Base-by-base conservation (phyloP, 2,797 vertebrate genomes). In the Microctenopoma steveboyesi region DNA sequence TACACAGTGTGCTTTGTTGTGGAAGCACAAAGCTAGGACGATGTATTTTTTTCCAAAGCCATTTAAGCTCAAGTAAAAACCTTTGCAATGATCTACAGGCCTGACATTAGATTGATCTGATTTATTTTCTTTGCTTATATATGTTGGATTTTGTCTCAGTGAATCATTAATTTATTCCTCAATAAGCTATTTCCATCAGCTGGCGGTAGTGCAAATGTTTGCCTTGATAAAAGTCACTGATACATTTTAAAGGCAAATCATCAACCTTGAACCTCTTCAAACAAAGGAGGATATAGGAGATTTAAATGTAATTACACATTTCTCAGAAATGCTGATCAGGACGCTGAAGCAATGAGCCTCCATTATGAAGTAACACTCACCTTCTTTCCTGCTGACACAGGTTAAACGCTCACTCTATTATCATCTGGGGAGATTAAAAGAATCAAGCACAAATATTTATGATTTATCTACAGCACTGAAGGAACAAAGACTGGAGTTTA, bases 361-460 rank as follows among this genome's bases (percentile, higher is more conserved):
- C 54, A 52, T 83, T 77, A 77, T 77, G 65, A 85, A 43, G 5
- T 8, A 25, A 27, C 69, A 0, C 64, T 59, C 45, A 18, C 65
- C 75, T 60, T 64, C 72, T 73, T 61, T 55, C 49, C 79, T 85
- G 88, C 81, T 28, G n/a, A 33, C 30, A 33, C 30, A 33, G 30
- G 77, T 64, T 14, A 56, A 57, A 86, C 76, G 69, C 59, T 78
- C 11, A 69, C 7, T 18, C 7, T 22, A 18, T 85, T 81, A 72
- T 76, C 81, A 69, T 84, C 71, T 18, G 35, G 42, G 72, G 66
- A 81, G 81, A 85, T 82, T 85, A 79, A 84, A 87, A 82, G 76
- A 86, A 85, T 76, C 30, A 16, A 30, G 57, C 56, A 39, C 60
- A 75, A 82, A 82, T 69, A 78, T 72, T 73, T 64, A 62, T 72